Evolutionary conservation across 2,888 invertebrate species (phyloP), one percentile per base, ranked within the genome.

Genomic region (Caenorhabditis macrosperma): DNA sequence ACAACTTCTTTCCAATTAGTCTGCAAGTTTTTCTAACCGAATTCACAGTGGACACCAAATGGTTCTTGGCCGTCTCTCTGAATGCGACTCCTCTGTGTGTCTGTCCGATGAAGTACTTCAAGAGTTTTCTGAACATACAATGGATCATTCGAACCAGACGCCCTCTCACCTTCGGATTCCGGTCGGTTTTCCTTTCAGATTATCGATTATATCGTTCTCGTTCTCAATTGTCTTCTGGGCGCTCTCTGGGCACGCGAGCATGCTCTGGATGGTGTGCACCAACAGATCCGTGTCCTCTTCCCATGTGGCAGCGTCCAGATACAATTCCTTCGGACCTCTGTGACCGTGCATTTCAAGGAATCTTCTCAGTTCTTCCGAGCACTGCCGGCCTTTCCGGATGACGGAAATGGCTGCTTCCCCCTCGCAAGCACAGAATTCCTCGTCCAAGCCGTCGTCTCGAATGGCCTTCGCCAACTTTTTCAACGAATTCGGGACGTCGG

Each of bases 331-430:
- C 9, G 85, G 78, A 26, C 89, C 88, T 5, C 88, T 93, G 90
- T 95, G 94, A 0, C 95, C 95, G 87, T 95, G 94, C 61, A 92
- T 92, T 17, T 93, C 90, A 68, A 95, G 91, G 89, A 95, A 95
- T 4, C 91, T 87, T 0, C 91, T 88, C 26, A 94, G 93, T 59
- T 93, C 91, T 17, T 71, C 86, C 87, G 85, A 81, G 9, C 85
- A 81, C 12, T 64, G 64, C 12, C 44, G 52, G 24, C 82, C 83
- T 15, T 67, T 67, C 33, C 66, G 52, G 7, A 84, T 55, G 9
- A 71, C 20, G 17, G 82, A 55, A n/a, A 88, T 52, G 0, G 88
- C 89, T 44, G 86, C 74, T 64, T 88, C 82, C 4, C 86, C 82
- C n/a, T 86, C 78, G 10, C 82, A 67, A 5, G 78, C 44, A 17